Evolutionary conservation across 2,113 vertebrate genomes (phyloP).

Genomic region (Poeciliopsis retropinna): DNA sequence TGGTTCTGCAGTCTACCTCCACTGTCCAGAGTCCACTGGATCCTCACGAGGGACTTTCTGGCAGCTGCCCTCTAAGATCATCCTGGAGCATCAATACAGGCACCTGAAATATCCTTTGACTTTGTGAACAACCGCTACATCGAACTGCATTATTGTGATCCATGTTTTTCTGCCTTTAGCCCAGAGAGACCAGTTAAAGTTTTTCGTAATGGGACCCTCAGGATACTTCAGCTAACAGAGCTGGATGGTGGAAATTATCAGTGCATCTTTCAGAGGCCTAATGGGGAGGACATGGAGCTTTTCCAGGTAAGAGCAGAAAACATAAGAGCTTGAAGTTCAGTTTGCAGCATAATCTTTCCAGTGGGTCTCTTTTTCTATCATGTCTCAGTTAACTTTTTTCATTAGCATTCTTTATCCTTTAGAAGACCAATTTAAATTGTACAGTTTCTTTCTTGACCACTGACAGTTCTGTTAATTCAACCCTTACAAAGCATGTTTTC

Average conservation of each 20-base stretch:
- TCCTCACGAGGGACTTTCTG: conserved; percentile 74
- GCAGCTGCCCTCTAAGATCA: conserved; percentile 78
- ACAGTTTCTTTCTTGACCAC: too few relatives aligned
- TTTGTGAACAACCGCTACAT: not conserved
- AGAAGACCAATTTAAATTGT: too few relatives aligned
- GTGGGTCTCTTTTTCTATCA: not conserved
- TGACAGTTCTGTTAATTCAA: too few relatives aligned
- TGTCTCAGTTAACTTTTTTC: not conserved
- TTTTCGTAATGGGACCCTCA: conserved; percentile 81
- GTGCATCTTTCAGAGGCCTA: conserved; percentile 79
- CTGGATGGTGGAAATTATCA: conserved; percentile 78
- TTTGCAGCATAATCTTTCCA: conserved; percentile 4
- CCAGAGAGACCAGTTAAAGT: conserved; percentile 78
- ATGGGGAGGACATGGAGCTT: conserved; percentile 81
- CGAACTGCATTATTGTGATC: conserved; percentile 17
- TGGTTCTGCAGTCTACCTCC: conserved; percentile 80
- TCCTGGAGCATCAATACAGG: conserved; percentile 80
- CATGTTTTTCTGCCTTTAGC: conserved; percentile 60
- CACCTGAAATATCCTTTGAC: conserved; percentile 34
- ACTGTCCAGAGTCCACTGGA: conserved; percentile 78
- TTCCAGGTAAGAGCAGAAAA: conserved; percentile 66
- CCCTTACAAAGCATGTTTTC: too few relatives aligned
- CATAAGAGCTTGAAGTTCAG: conserved; percentile 1
- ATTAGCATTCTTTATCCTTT: too few relatives aligned
- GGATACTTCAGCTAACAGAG: conserved; percentile 80